phyloP scores from a whole-genome alignment of 2,797 vertebrate genomes.

The Cephalopachus bancanus region DNA sequence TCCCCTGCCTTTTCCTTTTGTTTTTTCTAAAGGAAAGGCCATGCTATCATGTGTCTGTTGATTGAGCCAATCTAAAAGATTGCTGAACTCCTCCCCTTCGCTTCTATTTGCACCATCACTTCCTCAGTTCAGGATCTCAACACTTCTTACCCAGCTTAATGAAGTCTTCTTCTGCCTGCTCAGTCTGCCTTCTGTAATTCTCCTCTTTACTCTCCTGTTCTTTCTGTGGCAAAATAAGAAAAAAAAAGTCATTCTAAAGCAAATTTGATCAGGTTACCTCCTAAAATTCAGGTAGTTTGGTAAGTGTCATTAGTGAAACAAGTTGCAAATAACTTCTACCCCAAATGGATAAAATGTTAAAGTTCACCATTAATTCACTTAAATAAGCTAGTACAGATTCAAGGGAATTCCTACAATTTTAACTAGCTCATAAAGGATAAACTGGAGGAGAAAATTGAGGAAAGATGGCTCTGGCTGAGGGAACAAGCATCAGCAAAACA shows the following conservation, averaged over 20 bases:
- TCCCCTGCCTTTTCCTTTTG: not conserved
- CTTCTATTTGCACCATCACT: not conserved
- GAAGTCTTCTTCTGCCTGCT: not conserved
- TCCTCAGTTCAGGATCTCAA: not conserved
- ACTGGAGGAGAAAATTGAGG: not conserved
- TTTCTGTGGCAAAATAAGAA: not conserved
- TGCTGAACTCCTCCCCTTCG: not conserved
- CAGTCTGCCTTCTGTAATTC: not conserved
- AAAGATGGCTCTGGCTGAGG: not conserved
- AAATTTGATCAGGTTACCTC: not conserved
- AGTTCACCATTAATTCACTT: conserved; percentile 10
- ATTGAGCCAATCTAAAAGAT: not conserved
- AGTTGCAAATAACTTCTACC: not conserved
- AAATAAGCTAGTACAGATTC: not conserved
- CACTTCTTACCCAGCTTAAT: not conserved
- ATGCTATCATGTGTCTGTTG: not conserved
- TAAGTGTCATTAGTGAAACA: not conserved
- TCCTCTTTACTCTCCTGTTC: not conserved
- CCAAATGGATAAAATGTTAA: conserved; percentile 9
- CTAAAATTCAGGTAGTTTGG: not conserved
- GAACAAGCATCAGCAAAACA: not conserved
- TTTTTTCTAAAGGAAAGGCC: not conserved
- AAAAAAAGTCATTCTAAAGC: not conserved
- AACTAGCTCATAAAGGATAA: not conserved
- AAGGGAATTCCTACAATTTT: conserved; percentile 29